Base-by-base conservation (phyloP, 2,797 vertebrate species). In the Poecilia velifera region DNA sequence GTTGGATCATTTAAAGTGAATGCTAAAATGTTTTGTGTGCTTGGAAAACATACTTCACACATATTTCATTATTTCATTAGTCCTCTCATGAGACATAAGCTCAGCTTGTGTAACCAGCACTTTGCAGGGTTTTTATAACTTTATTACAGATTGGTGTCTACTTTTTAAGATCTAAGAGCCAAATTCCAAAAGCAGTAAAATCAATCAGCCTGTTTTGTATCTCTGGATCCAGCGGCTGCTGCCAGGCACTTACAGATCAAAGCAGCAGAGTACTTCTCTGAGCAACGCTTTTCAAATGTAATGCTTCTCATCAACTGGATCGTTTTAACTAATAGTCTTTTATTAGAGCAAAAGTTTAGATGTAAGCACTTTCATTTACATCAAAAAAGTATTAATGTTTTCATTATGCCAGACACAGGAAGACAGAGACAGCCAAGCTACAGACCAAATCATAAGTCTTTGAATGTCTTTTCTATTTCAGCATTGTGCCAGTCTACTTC, bases 161-260 rank as follows among this genome's bases (percentile, higher is more conserved):
- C 25, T 41, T 68, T 41, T 41, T 68, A 41, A 41, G 64, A 41
- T 68, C 36, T 41, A 41, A 68, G 9, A 41, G 9, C 36, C 36
- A 41, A 68, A 68, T 39, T 68, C 36, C 20, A 41, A 68, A 68
- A 68, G 64, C 36, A 68, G 62, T 25, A 22, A 68, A 68, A 68
- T 68, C 64, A 41, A 25, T 25, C 36, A 41, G 36, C 8, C 20
- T 41, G 1, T 22, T 68, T 68, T 68, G 64, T 13, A 68, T 68
- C 64, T 41, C 64, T 41, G 64, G 9, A 68, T 68, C 64, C 20
- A 49, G 31, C 47, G 0, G 16, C 14, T 73, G 16, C 71, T 73
- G 6, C 20, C 36, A 41, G 36, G 64, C 64, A 41, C 64, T 68
- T 41, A 22, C 36, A 68, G 36, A 68, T 68, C 34, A 68, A 68